phyloP scores from a whole-genome alignment of 2,113 vertebrate genomes.

The Podarcis muralis region DNA sequence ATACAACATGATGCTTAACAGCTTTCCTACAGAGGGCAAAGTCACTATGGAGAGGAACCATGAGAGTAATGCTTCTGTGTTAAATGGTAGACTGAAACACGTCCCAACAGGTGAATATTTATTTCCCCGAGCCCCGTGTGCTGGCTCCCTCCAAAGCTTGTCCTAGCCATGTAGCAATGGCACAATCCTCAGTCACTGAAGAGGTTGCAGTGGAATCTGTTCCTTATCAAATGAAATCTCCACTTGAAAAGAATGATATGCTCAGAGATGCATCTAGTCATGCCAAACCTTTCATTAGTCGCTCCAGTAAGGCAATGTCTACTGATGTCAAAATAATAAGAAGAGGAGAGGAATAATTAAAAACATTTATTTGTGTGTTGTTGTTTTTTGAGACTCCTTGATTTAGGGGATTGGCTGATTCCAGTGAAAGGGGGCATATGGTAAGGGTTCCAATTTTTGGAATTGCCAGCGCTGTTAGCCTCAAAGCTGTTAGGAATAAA shows the following conservation, averaged over 20 bases:
- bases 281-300: neutral
- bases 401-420: neutral
- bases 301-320: neutral
- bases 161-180: neutral
- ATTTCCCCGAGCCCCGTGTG: neutral
- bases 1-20: neutral
- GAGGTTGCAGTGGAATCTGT: neutral
- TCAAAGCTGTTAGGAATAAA: neutral
- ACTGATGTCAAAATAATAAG: neutral
- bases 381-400: neutral
- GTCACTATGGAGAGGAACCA: neutral
- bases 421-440: neutral
- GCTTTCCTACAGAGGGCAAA: neutral
- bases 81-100: neutral
- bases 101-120: neutral
- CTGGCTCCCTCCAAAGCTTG: neutral
- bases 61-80: neutral
- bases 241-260: neutral
- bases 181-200: neutral
- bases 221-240: neutral
- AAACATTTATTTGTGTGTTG: neutral
- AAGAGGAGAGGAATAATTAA: neutral
- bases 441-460: too few species aligned
- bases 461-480: neutral
- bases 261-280: neutral